These are phyloP conservation scores for Rhinophrynus dorsalis DNA, from an alignment of 2,797 vertebrate species.

Conservation along the genomic window DNA sequence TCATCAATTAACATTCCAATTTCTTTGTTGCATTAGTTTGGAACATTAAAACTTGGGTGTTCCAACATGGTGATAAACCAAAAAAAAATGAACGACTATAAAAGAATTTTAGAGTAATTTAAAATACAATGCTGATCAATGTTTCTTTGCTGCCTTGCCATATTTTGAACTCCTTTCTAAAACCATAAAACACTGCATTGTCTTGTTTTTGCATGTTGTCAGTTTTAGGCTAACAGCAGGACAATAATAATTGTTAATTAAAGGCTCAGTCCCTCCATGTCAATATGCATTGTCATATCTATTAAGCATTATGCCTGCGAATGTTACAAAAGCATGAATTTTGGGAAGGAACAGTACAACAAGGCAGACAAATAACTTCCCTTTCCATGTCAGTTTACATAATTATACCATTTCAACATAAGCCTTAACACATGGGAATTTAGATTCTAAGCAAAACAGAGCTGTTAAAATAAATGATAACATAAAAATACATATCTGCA, in stretches of 20 bases:
- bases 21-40: conserved; percentile 29
- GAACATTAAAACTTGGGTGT: conserved; percentile 32
- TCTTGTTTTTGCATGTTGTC: neutral
- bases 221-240: conserved; percentile 32
- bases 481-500: conserved; percentile 34
- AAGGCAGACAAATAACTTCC: conserved; percentile 34
- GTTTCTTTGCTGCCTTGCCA: neutral
- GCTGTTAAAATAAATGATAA: conserved; percentile 40
- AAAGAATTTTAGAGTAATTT: conserved; percentile 22
- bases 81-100: conserved; percentile 10
- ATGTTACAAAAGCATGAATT: conserved; percentile 18
- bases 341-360: conserved; percentile 7
- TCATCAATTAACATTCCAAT: conserved; percentile 34
- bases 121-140: neutral
- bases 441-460: conserved; percentile 6
- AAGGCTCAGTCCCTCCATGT: conserved; percentile 26
- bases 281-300: conserved; percentile 21
- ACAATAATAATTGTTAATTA: conserved; percentile 44
- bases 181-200: neutral
- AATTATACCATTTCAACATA: conserved; percentile 39
- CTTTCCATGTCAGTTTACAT: conserved; percentile 20
- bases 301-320: conserved; percentile 13
- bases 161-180: neutral
- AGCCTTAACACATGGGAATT: conserved; percentile 33
- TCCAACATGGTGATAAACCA: conserved; percentile 17